A percentile compares a stretch with the other conserved stretches of the same genome.
These are phyloP conservation scores for Rhopalosiphum nymphaeae DNA, from an alignment of 2,888 invertebrate genomes.

Conservation along the genomic window DNA sequence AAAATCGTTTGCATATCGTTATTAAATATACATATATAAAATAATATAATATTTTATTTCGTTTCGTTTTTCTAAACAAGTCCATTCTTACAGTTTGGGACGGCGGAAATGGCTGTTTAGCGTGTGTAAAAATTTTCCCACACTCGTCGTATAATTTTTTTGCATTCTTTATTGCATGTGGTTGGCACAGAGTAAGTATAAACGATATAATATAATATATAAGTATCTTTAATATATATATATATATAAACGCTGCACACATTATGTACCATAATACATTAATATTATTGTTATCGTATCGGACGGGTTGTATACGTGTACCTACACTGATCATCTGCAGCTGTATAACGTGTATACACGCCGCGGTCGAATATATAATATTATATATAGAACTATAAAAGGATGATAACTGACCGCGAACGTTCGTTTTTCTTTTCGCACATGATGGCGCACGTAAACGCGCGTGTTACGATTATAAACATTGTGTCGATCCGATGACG, in stretches of 20 bases:
- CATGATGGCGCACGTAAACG: constrained; percentile 50
- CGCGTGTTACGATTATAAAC: not conserved
- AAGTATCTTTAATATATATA: not conserved
- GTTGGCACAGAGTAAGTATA: not conserved
- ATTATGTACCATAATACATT: not conserved
- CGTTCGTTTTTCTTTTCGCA: constrained; percentile 47
- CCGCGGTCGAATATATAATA: not conserved
- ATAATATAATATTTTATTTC: not conserved
- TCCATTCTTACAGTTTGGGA: not conserved
- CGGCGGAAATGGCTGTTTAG: not conserved
- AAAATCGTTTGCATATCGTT: not conserved
- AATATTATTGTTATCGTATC: not conserved
- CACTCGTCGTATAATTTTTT: not conserved
- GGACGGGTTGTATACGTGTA: not conserved
- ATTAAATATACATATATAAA: not conserved
- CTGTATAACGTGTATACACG: not conserved
- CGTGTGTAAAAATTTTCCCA: not conserved
- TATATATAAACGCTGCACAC: not conserved
- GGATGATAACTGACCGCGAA: not conserved
- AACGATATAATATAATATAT: not conserved
- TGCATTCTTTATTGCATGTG: not conserved
- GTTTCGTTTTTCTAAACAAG: not conserved
- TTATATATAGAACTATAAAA: not conserved
- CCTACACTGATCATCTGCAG: not conserved
- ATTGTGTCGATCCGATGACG: not conserved